phyloP scores from a whole-genome alignment of 2,797 vertebrate species.

The Enteromius unitaeniatus region DNA sequence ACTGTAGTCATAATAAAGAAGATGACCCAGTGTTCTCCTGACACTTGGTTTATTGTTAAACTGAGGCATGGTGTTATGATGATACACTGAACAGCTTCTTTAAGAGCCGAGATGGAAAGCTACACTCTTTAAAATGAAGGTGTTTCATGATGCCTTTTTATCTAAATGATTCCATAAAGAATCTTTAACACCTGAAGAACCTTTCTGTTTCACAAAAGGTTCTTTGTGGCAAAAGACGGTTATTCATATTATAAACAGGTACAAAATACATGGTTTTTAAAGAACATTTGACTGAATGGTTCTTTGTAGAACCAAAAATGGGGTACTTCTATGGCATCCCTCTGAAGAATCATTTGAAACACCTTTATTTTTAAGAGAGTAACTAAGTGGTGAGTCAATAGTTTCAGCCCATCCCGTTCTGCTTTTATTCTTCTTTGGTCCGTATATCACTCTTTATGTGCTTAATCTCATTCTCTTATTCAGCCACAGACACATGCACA shows the following conservation, averaged over 20 bases:
- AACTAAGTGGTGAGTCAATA: neutral
- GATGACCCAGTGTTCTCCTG: neutral
- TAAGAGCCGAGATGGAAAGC: neutral
- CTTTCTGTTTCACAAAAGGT: neutral
- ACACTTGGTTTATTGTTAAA: constrained; percentile 14
- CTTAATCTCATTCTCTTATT: neutral
- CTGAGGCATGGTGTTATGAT: neutral
- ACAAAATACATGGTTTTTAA: no score
- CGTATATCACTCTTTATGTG: neutral
- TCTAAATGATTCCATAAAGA: neutral
- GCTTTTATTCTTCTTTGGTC: constrained; percentile 4
- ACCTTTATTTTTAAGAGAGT: no score
- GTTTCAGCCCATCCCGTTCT: neutral
- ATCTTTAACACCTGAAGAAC: no score
- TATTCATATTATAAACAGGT: no score
- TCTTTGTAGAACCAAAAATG: no score
- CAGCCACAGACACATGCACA: neutral
- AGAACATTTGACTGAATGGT: no score
- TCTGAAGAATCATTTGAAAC: no score
- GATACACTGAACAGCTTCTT: neutral
- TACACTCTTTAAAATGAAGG: neutral
- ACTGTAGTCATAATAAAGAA: neutral
- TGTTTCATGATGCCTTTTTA: neutral
- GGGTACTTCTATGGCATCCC: no score
- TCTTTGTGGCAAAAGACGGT: neutral